phyloP scores from a whole-genome alignment of 1,140 invertebrate species.

The Lethrus apterus region DNA sequence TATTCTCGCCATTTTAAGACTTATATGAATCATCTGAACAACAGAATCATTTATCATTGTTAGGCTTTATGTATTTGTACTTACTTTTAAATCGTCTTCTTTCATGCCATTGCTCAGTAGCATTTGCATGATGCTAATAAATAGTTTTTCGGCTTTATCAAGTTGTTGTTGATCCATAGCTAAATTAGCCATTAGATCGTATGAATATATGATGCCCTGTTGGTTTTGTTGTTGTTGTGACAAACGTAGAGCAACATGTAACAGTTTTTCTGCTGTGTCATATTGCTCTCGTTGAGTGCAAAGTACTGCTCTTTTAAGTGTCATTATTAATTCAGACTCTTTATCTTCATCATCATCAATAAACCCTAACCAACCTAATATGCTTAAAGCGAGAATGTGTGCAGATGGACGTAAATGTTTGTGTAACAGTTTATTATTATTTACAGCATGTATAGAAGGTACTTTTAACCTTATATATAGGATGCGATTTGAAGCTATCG shows the following conservation, averaged over 20 bases:
- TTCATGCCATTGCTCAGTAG: constrained; percentile 58
- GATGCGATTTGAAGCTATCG: no score
- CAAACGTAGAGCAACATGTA: constrained; percentile 73
- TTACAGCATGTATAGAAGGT: no score
- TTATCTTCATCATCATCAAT: constrained; percentile 47
- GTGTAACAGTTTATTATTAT: background rate
- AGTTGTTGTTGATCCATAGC: constrained; percentile 69
- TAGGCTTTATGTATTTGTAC: constrained; percentile 36
- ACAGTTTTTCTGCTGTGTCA: constrained; percentile 73
- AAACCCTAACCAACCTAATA: constrained; percentile 41
- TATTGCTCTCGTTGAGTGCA: constrained; percentile 67
- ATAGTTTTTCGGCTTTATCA: constrained; percentile 77
- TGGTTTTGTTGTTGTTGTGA: constrained; percentile 71
- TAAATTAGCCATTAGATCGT: constrained; percentile 85
- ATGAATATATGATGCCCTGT: constrained; percentile 76
- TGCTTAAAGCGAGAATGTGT: constrained; percentile 25
- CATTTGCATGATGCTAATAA: constrained; percentile 71
- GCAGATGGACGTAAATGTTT: background rate
- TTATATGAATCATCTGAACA: constrained; percentile 57
- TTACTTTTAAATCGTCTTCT: constrained; percentile 66
- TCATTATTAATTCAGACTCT: constrained; percentile 61
- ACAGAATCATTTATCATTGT: background rate
- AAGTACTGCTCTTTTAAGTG: constrained; percentile 65
- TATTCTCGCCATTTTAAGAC: constrained; percentile 67
- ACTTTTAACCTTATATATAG: no score